Percentiles rank a stretch among this genome's conserved stretches.
These are phyloP conservation scores for Fistularia commersonii DNA, from an alignment of 2,797 vertebrate genomes.

Conservation along the genomic window DNA sequence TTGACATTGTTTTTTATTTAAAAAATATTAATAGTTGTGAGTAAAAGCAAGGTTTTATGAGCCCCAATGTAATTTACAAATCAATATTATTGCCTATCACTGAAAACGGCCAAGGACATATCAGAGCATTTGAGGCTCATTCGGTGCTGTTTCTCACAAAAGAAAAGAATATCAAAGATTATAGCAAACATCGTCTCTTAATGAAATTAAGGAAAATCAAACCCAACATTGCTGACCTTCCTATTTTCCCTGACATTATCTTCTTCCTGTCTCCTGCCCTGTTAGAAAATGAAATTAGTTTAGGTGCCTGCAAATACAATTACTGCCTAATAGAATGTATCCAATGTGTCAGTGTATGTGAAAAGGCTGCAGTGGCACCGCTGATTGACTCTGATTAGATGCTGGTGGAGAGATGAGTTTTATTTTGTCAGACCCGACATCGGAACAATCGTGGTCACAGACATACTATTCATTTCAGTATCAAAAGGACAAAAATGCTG, in stretches of 20 bases:
- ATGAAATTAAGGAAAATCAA: slow-evolving; percentile 5
- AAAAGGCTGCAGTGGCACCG: slow-evolving; percentile 47
- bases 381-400: slow-evolving; percentile 58
- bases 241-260: slow-evolving; percentile 31
- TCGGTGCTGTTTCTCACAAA: no score
- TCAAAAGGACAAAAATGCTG: slow-evolving; percentile 26
- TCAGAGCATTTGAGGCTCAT: neutral
- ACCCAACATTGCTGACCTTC: neutral
- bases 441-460: slow-evolving; percentile 6
- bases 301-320: slow-evolving; percentile 63
- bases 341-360: slow-evolving; percentile 47
- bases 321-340: slow-evolving; percentile 47
- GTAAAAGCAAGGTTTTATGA: no score
- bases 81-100: neutral
- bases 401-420: slow-evolving; percentile 27
- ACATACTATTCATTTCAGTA: slow-evolving; percentile 13
- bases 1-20: no score
- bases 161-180: neutral
- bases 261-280: slow-evolving; percentile 52
- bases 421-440: slow-evolving; percentile 17
- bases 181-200: neutral
- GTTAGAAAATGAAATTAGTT: slow-evolving; percentile 63
- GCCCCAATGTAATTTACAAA: neutral
- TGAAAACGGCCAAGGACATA: neutral
- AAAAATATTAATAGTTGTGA: no score